Evolutionary conservation across 2,797 vertebrate species (phyloP).

Genomic region (Chromis chromis): DNA sequence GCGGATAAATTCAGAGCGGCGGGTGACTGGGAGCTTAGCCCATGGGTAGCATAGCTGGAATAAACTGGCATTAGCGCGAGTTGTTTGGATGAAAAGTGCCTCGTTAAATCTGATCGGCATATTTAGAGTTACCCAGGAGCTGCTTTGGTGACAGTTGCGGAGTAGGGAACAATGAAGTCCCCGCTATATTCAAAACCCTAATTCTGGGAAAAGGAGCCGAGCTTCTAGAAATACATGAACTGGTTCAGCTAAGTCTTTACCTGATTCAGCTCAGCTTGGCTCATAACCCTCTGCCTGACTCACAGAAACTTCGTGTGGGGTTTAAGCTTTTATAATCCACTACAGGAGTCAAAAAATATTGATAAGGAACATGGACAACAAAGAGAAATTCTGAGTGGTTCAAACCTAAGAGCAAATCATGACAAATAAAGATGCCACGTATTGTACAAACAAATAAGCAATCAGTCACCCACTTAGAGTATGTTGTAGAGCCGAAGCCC

Average conservation of each 20-base stretch:
- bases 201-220: conserved; percentile 51
- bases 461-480: conserved; percentile 6
- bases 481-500: neutral
- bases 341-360: conserved; percentile 41
- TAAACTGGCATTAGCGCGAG: conserved; percentile 77
- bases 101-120: conserved; percentile 79
- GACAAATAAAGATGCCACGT: conserved; percentile 11
- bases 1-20: conserved; percentile 75
- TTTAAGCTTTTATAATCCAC: conserved; percentile 68
- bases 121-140: conserved; percentile 71
- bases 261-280: conserved; percentile 68
- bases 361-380: conserved; percentile 27
- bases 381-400: conserved; percentile 27
- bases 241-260: conserved; percentile 65
- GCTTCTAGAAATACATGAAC: conserved; percentile 65
- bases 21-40: conserved; percentile 78
- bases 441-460: conserved; percentile 18
- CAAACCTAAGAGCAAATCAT: conserved; percentile 20
- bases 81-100: conserved; percentile 77
- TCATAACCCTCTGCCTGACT: conserved; percentile 63
- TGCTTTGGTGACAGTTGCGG: conserved; percentile 67
- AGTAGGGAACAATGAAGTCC: conserved; percentile 66
- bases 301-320: conserved; percentile 57
- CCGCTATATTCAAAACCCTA: conserved; percentile 67
- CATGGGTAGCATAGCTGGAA: conserved; percentile 69